Percentiles rank a stretch among this genome's conserved stretches.
Evolutionary conservation across 2,113 vertebrate genomes (phyloP).

Genomic region (Cephalopholis sonnerati): DNA sequence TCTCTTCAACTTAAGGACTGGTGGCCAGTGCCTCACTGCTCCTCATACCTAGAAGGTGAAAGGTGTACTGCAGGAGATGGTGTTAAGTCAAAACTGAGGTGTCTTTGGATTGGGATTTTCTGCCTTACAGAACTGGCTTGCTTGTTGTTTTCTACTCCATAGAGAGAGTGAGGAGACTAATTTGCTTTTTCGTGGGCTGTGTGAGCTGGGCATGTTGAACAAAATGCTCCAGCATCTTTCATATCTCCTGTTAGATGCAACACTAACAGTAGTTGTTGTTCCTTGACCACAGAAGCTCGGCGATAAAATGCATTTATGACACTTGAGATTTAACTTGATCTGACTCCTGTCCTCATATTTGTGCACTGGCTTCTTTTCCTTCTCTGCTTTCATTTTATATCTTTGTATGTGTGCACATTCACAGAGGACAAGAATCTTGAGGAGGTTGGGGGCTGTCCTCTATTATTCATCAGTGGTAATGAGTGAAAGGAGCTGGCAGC

Average conservation of each 20-base stretch:
- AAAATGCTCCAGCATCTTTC: constrained; percentile 6
- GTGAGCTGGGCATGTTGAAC: constrained; percentile 11
- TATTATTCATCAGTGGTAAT: constrained; percentile 84
- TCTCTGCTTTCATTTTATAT: constrained; percentile 29
- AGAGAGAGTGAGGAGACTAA: neutral
- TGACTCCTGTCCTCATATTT: constrained; percentile 21
- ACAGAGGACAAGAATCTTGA: constrained; percentile 39
- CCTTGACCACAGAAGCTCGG: neutral
- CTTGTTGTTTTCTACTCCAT: constrained; percentile 22
- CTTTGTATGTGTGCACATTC: constrained; percentile 28
- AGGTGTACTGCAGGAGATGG: neutral
- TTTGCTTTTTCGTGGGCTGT: constrained; percentile 9
- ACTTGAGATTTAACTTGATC: neutral
- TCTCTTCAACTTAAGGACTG: constrained; percentile 38
- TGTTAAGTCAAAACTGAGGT: constrained; percentile 14
- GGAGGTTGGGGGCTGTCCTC: constrained; percentile 59
- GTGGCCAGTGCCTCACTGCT: constrained; percentile 27
- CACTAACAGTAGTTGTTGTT: neutral
- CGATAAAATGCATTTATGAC: neutral
- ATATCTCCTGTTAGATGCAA: neutral
- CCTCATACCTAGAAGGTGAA: constrained; percentile 29
- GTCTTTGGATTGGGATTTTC: neutral
- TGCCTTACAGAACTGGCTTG: constrained; percentile 1
- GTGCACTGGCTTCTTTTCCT: neutral
- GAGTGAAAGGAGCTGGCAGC: constrained; percentile 77